Percentiles rank a stretch among this genome's conserved stretches.
These are phyloP conservation scores for Hemicordylus capensis DNA, from an alignment of 2,113 vertebrate species.

Conservation along the genomic window DNA sequence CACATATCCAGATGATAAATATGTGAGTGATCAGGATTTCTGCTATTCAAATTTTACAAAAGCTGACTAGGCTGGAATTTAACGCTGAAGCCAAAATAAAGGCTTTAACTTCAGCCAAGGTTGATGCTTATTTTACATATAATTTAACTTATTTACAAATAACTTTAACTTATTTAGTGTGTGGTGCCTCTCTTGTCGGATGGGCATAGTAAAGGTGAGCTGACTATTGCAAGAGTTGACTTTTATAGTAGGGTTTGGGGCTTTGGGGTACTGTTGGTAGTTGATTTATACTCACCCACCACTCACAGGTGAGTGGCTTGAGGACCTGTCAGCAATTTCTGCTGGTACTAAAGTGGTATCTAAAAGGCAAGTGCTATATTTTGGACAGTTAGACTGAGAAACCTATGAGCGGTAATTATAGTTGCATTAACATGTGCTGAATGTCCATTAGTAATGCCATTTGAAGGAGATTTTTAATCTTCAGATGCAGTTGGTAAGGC, in stretches of 20 bases:
- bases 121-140: background rate
- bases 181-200: background rate
- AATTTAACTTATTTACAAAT: too few relatives aligned
- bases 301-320: background rate
- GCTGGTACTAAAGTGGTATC: background rate
- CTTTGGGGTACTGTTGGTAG: background rate
- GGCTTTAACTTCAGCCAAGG: background rate
- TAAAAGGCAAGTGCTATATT: background rate
- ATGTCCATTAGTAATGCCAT: background rate
- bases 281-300: too few relatives aligned
- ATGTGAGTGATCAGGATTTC: background rate
- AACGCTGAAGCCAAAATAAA: background rate
- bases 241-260: background rate
- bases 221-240: background rate
- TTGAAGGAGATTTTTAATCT: conserved; percentile 17
- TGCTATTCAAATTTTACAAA: background rate
- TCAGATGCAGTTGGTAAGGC: rapidly evolving
- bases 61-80: background rate
- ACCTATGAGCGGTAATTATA: background rate
- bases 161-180: background rate
- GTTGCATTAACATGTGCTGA: background rate
- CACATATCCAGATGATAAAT: background rate
- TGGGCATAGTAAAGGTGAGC: background rate
- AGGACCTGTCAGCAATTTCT: background rate
- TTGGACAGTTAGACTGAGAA: background rate